Evolutionary conservation across 2,797 vertebrate genomes (phyloP).

Genomic region (Lindbergichthys nudifrons): DNA sequence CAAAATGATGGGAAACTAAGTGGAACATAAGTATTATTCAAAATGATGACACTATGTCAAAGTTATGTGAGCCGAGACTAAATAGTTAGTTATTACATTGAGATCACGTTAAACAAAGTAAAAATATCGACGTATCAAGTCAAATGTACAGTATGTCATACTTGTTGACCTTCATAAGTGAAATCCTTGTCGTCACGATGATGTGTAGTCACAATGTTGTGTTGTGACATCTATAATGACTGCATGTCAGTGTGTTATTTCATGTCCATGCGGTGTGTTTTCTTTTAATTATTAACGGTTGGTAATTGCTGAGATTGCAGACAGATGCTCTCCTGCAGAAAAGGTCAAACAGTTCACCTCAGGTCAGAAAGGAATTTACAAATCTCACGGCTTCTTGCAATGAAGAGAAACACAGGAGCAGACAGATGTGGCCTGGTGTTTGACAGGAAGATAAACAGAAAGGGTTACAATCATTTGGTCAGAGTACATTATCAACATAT

Average conservation of each 20-base stretch:
- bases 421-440: slow-evolving; percentile 46
- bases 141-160: no score
- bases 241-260: background rate
- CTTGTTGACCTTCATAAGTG: background rate
- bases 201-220: no score
- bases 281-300: background rate
- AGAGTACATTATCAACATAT: slow-evolving; percentile 9
- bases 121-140: no score
- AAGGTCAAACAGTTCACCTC: slow-evolving; percentile 5
- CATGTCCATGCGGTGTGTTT: background rate
- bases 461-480: background rate
- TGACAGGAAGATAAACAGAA: background rate
- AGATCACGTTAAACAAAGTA: no score
- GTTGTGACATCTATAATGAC: background rate
- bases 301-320: background rate
- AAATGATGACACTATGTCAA: no score
- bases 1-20: background rate
- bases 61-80: no score
- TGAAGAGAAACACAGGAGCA: background rate
- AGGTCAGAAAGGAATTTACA: slow-evolving; percentile 22
- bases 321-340: slow-evolving; percentile 32
- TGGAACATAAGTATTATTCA: background rate
- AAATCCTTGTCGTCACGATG: background rate
- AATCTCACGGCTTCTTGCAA: slow-evolving; percentile 1
- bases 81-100: no score